Percentiles rank a stretch among this genome's conserved stretches.
phyloP scores from a whole-genome alignment of 2,888 invertebrate species.

The Diarsia brunnea region DNA sequence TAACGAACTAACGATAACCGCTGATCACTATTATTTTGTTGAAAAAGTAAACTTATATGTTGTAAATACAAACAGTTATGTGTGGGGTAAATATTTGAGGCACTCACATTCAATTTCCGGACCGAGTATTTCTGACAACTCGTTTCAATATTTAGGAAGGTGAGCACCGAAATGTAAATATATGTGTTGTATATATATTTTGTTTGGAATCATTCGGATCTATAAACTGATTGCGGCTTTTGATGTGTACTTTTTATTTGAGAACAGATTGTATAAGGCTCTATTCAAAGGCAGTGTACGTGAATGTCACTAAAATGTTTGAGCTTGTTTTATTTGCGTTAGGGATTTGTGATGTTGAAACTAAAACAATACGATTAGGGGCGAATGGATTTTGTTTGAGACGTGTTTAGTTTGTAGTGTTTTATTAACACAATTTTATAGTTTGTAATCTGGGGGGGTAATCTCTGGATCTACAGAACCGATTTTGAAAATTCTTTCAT shows the following conservation, averaged over 20 bases:
- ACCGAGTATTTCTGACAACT: conserved; percentile 66
- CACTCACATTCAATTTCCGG: conserved; percentile 72
- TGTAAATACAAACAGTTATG: conserved; percentile 57
- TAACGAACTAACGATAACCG: neutral
- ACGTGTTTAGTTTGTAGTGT: neutral
- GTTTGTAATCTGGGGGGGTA: neutral
- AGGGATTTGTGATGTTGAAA: conserved; percentile 22
- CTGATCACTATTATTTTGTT: conserved; percentile 32
- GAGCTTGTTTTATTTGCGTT: conserved; percentile 28
- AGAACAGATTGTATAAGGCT: conserved; percentile 21
- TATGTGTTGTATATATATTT: conserved; percentile 57
- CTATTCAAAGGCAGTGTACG: conserved; percentile 28
- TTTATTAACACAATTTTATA: neutral
- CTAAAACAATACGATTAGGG: conserved; percentile 10
- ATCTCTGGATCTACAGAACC: too few species aligned
- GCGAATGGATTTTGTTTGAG: conserved; percentile 23
- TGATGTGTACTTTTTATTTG: conserved; percentile 36
- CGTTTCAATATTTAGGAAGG: conserved; percentile 70
- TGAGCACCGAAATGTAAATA: conserved; percentile 65
- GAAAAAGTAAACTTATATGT: conserved; percentile 40
- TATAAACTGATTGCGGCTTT: conserved; percentile 62
- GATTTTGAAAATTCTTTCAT: too few species aligned
- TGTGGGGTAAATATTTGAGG: conserved; percentile 69
- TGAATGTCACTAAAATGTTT: conserved; percentile 29
- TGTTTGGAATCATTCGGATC: conserved; percentile 62